A percentile compares a stretch with the other conserved stretches of the same genome.
These are phyloP conservation scores for Acleris holmiana DNA, from an alignment of 2,888 invertebrate species.

Conservation along the genomic window DNA sequence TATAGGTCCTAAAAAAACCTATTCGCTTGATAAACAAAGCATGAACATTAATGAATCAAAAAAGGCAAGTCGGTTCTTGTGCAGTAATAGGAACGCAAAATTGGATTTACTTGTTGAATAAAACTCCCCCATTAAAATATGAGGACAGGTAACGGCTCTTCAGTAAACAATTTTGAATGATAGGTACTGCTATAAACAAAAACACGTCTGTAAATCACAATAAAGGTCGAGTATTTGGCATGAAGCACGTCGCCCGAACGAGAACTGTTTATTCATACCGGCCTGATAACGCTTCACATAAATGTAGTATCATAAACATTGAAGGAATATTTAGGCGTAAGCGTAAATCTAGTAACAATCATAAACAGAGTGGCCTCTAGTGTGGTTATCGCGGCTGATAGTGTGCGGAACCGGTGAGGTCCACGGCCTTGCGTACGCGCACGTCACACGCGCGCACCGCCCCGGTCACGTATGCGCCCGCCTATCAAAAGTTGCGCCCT, in stretches of 20 bases:
- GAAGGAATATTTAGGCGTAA: slow-evolving; percentile 4
- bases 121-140: slow-evolving; percentile 9
- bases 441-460: slow-evolving; percentile 50
- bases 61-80: no score
- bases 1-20: no score
- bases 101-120: neutral
- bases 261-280: slow-evolving; percentile 9
- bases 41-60: no score
- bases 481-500: slow-evolving; percentile 20
- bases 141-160: slow-evolving; percentile 5
- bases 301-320: neutral
- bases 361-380: slow-evolving; percentile 33
- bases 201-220: slow-evolving; percentile 11
- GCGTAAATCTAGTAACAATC: slow-evolving; percentile 17
- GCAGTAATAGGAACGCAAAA: no score
- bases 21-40: no score
- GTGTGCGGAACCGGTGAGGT: slow-evolving; percentile 46
- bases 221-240: slow-evolving; percentile 4
- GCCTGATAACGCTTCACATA: slow-evolving; percentile 3
- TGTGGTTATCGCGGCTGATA: slow-evolving; percentile 30
- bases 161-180: neutral
- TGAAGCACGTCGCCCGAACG: neutral
- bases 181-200: slow-evolving; percentile 17
- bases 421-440: slow-evolving; percentile 49
- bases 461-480: slow-evolving; percentile 67